A percentile compares a stretch with the other conserved stretches of the same genome.
Conservation (phyloP, 2,888 invertebrate species). For the Heliconius aoede region DNA sequence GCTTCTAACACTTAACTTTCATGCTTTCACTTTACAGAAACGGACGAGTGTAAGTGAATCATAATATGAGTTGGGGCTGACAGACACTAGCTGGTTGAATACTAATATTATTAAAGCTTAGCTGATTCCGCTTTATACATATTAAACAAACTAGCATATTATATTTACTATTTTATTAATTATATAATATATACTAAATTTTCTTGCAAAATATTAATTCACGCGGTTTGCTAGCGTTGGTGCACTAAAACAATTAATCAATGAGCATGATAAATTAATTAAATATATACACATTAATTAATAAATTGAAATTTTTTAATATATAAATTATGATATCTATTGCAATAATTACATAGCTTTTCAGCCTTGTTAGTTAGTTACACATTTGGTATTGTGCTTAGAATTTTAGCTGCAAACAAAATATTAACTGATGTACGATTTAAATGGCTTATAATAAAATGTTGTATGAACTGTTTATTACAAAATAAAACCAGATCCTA, state of each 20-base stretch:
- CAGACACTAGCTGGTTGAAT: conserved; percentile 63
- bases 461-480: neutral
- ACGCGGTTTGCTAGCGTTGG: conserved; percentile 37
- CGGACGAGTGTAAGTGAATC: conserved; percentile 82
- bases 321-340: conserved; percentile 9
- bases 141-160: conserved; percentile 30
- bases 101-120: conserved; percentile 64
- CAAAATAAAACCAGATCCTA: neutral
- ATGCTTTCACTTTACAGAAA: conserved; percentile 82
- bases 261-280: conserved; percentile 35
- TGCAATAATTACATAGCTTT: conserved; percentile 35
- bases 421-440: conserved; percentile 17
- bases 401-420: conserved; percentile 25
- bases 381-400: conserved; percentile 31
- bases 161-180: conserved; percentile 22
- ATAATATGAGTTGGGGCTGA: conserved; percentile 70
- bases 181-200: conserved; percentile 28
- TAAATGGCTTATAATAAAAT: conserved; percentile 9
- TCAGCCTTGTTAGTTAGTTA: conserved; percentile 29
- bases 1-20: conserved; percentile 77
- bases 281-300: neutral
- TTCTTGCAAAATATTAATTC: conserved; percentile 29
- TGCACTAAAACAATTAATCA: conserved; percentile 33
- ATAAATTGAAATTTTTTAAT: conserved; percentile 10
- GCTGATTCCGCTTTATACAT: conserved; percentile 54